Evolutionary conservation across 37 sponge, comb jelly and placozoan species (phyloP).

Genomic region (Cliona cf. orientalis): DNA sequence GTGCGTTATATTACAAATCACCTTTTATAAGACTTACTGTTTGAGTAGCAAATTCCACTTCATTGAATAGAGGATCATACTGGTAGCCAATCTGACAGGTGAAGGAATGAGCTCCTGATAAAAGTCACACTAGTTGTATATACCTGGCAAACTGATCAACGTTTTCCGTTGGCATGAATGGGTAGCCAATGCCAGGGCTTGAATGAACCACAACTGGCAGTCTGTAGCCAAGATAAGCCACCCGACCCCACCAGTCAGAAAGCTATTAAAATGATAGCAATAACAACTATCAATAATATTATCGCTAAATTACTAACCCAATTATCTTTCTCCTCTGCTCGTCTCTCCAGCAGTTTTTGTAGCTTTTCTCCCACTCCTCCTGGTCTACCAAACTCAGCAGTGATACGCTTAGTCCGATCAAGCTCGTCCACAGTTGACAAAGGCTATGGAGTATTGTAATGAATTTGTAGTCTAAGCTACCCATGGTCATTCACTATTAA

Average conservation of each 20-base stretch:
- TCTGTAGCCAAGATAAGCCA: slow-evolving; percentile 84
- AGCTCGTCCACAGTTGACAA: slow-evolving; percentile 69
- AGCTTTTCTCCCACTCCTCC: slow-evolving; percentile 81
- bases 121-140: not conserved
- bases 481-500: slow-evolving; percentile 7
- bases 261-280: no score
- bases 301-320: no score
- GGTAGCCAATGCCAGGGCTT: slow-evolving; percentile 64
- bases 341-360: slow-evolving; percentile 66
- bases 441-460: slow-evolving; percentile 34
- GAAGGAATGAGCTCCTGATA: not conserved
- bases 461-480: not conserved
- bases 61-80: no score
- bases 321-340: slow-evolving; percentile 65
- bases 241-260: slow-evolving; percentile 88
- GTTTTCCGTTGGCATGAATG: slow-evolving; percentile 23
- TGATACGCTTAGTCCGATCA: slow-evolving; percentile 51
- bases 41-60: no score
- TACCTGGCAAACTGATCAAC: slow-evolving; percentile 34
- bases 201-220: slow-evolving; percentile 74
- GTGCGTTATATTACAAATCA: no score
- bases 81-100: no score
- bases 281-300: no score
- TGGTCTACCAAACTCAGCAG: slow-evolving; percentile 72
- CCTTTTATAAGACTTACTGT: no score